Evolutionary conservation across 2,888 invertebrate genomes (phyloP).

Genomic region (Lithophane socia): DNA sequence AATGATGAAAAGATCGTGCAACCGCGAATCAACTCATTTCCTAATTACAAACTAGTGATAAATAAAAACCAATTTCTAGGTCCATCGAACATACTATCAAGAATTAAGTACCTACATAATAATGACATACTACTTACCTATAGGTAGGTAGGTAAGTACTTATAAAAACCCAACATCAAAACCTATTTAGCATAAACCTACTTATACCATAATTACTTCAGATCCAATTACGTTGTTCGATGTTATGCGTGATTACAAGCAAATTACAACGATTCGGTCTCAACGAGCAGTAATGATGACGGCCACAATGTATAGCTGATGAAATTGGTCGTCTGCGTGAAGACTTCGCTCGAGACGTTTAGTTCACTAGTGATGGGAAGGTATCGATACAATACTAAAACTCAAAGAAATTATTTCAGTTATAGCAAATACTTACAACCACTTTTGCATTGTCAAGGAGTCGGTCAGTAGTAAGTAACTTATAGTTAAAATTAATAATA

Average conservation of each 20-base stretch:
- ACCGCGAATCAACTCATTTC: background rate
- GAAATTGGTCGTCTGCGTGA: conserved; percentile 73
- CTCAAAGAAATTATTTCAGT: too few species aligned
- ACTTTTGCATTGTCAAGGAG: too few species aligned
- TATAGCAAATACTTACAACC: too few species aligned
- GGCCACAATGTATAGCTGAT: conserved; percentile 66
- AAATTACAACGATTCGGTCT: conserved; percentile 43
- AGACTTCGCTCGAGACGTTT: conserved; percentile 68
- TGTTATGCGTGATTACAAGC: conserved; percentile 54
- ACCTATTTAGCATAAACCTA: conserved; percentile 54
- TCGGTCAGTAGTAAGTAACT: too few species aligned
- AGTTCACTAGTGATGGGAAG: conserved; percentile 72
- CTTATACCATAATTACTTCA: conserved; percentile 53
- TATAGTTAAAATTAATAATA: too few species aligned
- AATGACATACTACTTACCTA: background rate
- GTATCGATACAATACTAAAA: conserved; percentile 56
- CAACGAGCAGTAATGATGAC: conserved; percentile 64
- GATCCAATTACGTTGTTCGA: conserved; percentile 53
- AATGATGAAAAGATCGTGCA: background rate
- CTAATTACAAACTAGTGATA: background rate
- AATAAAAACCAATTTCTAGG: background rate
- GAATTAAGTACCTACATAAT: background rate
- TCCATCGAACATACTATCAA: background rate
- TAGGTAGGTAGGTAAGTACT: background rate
- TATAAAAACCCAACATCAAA: conserved; percentile 32